A percentile compares a stretch with the other conserved stretches of the same genome.
Evolutionary conservation across 2,113 vertebrate species (phyloP).

Genomic region (Cynocephalus volans): DNA sequence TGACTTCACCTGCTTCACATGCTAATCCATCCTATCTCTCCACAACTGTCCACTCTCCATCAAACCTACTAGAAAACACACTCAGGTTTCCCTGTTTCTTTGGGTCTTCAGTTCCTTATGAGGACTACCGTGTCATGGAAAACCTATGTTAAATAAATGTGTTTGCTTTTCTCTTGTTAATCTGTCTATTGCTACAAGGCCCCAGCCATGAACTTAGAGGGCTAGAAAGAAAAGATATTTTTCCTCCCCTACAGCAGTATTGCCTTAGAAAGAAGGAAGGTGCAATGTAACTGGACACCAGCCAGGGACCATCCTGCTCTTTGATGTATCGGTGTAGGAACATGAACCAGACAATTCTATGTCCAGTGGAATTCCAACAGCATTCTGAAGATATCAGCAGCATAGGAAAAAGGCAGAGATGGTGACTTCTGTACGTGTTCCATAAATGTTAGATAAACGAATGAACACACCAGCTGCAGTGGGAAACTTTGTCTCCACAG

Average conservation of each 20-base stretch:
- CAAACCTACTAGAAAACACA: neutral
- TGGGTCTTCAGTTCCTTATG: neutral
- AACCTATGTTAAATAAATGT: neutral
- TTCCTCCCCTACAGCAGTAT: neutral
- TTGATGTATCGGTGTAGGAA: neutral
- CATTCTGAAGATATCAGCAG: neutral
- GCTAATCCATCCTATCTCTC: neutral
- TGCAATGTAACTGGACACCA: too few species aligned
- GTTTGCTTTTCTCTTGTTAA: neutral
- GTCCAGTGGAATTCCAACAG: neutral
- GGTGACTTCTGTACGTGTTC: neutral
- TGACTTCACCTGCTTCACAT: neutral
- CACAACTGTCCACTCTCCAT: neutral
- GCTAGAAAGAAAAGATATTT: neutral
- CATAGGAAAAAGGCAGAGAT: neutral
- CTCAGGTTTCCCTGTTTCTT: neutral
- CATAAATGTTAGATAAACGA: neutral
- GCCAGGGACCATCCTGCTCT: neutral
- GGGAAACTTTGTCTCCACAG: neutral
- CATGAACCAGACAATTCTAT: fast-evolving
- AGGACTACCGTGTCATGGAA: neutral
- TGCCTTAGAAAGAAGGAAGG: neutral
- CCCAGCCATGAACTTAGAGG: neutral
- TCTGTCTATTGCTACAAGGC: neutral
- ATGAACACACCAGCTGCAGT: neutral